Conservation (phyloP, 2,888 invertebrate species). For the Hirtodrosophila cameraria region DNA sequence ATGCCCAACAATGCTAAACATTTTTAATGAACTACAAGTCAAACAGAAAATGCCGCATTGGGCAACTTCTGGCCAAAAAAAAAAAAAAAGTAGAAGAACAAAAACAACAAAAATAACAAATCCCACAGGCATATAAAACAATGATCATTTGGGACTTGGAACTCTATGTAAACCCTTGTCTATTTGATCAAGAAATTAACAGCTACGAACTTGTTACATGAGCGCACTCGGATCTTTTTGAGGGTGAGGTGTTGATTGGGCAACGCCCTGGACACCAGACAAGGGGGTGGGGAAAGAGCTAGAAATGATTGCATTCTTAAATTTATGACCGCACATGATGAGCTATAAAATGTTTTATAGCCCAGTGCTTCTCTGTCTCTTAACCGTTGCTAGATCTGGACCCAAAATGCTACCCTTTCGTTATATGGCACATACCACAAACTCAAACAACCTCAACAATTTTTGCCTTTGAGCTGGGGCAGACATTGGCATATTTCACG, state of each 20-base stretch:
- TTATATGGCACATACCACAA: slow-evolving; percentile 2
- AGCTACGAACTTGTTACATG: slow-evolving; percentile 68
- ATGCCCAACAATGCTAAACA: slow-evolving; percentile 66
- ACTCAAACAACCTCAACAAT: slow-evolving; percentile 72
- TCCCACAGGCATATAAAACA: slow-evolving; percentile 30
- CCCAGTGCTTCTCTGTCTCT: slow-evolving; percentile 28
- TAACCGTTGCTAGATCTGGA: background rate
- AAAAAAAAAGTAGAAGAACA: too few species aligned
- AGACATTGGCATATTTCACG: slow-evolving; percentile 36
- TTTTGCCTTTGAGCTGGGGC: slow-evolving; percentile 56
- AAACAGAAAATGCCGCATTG: slow-evolving; percentile 45
- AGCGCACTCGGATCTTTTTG: slow-evolving; percentile 16
- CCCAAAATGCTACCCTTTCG: slow-evolving; percentile 44
- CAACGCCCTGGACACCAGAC: slow-evolving; percentile 71
- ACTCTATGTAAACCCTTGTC: slow-evolving; percentile 21
- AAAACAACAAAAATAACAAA: too few species aligned
- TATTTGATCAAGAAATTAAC: slow-evolving; percentile 72
- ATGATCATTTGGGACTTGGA: slow-evolving; percentile 45
- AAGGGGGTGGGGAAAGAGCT: slow-evolving; percentile 8
- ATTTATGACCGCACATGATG: slow-evolving; percentile 79
- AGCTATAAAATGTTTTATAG: slow-evolving; percentile 80
- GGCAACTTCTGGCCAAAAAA: background rate
- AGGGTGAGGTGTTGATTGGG: slow-evolving; percentile 77
- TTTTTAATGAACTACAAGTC: slow-evolving; percentile 69
- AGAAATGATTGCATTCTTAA: slow-evolving; percentile 69